These are phyloP conservation scores for Agrotis segetum DNA, from an alignment of 2,888 invertebrate species.

Conservation along the genomic window DNA sequence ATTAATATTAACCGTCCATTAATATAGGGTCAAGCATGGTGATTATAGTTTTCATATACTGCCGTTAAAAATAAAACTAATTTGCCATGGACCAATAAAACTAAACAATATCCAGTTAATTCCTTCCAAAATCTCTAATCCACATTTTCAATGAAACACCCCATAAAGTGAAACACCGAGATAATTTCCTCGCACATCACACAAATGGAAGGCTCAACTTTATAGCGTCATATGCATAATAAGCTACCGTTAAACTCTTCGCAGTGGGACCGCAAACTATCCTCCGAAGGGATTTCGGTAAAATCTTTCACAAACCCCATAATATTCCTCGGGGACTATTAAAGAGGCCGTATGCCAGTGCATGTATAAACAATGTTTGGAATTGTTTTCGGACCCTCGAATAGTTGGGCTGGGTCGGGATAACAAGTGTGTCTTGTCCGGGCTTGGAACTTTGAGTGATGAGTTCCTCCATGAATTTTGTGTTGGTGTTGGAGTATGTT, in stretches of 20 bases:
- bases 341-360: constrained; percentile 50
- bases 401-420: constrained; percentile 47
- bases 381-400: constrained; percentile 60
- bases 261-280: constrained; percentile 59
- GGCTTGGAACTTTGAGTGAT: constrained; percentile 56
- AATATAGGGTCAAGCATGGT: too few species aligned
- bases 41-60: not conserved
- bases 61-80: not conserved
- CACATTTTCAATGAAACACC: constrained; percentile 53
- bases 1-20: too few species aligned
- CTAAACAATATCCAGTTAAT: constrained; percentile 1
- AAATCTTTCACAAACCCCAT: constrained; percentile 64
- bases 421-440: constrained; percentile 55
- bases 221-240: constrained; percentile 62
- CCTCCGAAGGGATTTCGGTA: constrained; percentile 57
- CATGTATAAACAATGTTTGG: constrained; percentile 67
- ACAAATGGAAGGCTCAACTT: constrained; percentile 63
- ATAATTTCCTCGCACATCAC: constrained; percentile 48
- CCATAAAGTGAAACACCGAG: constrained; percentile 41
- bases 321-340: constrained; percentile 64
- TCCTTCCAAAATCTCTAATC: constrained; percentile 42
- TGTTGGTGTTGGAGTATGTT: constrained; percentile 29
- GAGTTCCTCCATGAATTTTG: constrained; percentile 47
- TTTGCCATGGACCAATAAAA: not conserved
- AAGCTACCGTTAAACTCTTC: constrained; percentile 54